These are phyloP conservation scores for Piaya cayana DNA, from an alignment of 2,113 vertebrate species.

Conservation along the genomic window DNA sequence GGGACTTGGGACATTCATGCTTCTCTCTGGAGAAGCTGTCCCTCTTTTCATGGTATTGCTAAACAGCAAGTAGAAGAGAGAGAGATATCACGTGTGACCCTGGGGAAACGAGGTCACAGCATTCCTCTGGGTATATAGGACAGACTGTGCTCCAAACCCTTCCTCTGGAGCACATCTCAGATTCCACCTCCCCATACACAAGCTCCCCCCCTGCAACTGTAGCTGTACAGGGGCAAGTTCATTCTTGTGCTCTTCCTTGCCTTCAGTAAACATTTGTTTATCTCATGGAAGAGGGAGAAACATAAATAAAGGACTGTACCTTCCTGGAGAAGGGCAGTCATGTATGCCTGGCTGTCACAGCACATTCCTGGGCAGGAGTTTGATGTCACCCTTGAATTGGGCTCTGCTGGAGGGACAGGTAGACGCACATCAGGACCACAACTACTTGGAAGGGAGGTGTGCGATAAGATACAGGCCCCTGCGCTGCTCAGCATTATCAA, in stretches of 20 bases:
- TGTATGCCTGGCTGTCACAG: rapidly evolving
- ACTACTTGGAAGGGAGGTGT: rapidly evolving
- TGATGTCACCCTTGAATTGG: rapidly evolving
- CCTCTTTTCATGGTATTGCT: background rate
- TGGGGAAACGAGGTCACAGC: background rate
- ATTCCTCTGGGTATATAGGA: background rate
- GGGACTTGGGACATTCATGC: rapidly evolving
- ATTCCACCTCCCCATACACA: rapidly evolving
- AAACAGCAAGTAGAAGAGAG: background rate
- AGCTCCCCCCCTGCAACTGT: rapidly evolving
- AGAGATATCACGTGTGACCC: background rate
- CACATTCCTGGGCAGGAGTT: background rate
- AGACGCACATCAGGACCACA: rapidly evolving
- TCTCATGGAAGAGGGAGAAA: background rate
- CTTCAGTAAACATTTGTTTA: background rate
- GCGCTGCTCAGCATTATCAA: background rate
- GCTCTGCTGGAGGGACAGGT: background rate
- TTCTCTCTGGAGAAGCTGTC: background rate
- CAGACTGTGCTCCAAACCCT: background rate
- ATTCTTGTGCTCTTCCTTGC: background rate
- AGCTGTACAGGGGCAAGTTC: background rate
- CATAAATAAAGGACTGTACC: background rate
- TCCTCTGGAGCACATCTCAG: background rate
- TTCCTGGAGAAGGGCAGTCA: background rate
- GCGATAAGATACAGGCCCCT: rapidly evolving